Base-by-base conservation (phyloP, 2,888 invertebrate genomes). In the Pegoplata infirma region DNA sequence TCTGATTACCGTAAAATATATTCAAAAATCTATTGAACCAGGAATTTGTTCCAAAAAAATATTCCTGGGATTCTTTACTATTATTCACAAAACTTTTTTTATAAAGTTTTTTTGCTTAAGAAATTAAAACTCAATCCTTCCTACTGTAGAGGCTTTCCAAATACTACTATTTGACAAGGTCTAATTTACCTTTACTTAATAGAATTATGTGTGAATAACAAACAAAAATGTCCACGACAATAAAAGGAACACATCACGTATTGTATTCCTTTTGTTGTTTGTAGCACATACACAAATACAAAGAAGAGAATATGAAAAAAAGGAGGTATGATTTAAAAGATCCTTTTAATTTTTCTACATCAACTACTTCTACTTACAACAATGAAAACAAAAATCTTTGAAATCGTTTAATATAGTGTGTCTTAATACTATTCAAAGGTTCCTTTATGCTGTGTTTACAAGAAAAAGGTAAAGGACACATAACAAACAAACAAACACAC, bases 121-220 rank as follows among this genome's bases (percentile, higher is more conserved):
- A n/a, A n/a, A n/a, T n/a, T n/a, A n/a, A n/a, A n/a, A n/a, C n/a
- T n/a, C n/a, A n/a, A n/a, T n/a, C n/a, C n/a, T n/a, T n/a, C n/a
- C n/a, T n/a, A n/a, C n/a, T n/a, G n/a, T n/a, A n/a, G n/a, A n/a
- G n/a, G n/a, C n/a, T n/a, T n/a, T n/a, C n/a, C n/a, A n/a, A n/a
- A n/a, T n/a, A n/a, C n/a, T n/a, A n/a, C n/a, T n/a, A n/a, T n/a
- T n/a, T n/a, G n/a, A n/a, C n/a, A n/a, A n/a, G n/a, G n/a, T n/a
- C n/a, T n/a, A n/a, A n/a, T n/a, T n/a, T n/a, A n/a, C n/a, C n/a
- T n/a, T n/a, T n/a, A n/a, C n/a, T n/a, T n/a, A 14, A 17, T 53
- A 53, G 53, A 51, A 40, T 53, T 53, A 66, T 66, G 66, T 66
- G 53, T n/a, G n/a, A 53, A 66, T 8, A 53, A 25, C 8, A 25